phyloP scores from a whole-genome alignment of 2,113 vertebrate genomes.

The Lontra canadensis region DNA sequence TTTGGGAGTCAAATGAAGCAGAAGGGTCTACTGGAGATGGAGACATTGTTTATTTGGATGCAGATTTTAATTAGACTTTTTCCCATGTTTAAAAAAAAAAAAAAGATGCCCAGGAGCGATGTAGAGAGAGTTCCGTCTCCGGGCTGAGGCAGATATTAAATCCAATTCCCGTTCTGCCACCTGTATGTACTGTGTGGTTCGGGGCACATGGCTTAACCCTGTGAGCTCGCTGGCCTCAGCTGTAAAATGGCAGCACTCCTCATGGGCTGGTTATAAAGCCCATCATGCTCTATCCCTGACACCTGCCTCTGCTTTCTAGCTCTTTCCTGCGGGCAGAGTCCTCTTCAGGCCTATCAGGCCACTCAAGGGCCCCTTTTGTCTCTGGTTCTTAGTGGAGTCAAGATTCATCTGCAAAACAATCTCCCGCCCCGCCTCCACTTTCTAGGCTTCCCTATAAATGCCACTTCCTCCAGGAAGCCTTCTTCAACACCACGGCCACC shows the following conservation, averaged over 20 bases:
- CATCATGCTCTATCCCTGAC: too few relatives aligned
- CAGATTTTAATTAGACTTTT: neutral
- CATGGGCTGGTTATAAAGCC: neutral
- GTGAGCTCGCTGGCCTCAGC: neutral
- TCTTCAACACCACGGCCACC: neutral
- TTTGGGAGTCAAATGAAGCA: neutral
- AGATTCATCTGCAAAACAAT: neutral
- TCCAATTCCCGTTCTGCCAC: neutral
- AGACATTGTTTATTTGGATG: neutral
- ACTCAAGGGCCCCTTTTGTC: neutral
- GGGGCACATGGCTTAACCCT: neutral
- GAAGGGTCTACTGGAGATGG: neutral
- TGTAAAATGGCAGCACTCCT: neutral
- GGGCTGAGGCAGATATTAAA: neutral
- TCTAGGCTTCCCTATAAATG: neutral
- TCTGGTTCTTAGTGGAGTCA: neutral
- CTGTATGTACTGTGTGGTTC: neutral
- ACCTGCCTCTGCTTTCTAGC: neutral
- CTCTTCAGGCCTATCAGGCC: neutral
- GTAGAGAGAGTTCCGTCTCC: neutral
- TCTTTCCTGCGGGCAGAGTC: neutral
- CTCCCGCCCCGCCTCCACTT: too few relatives aligned
- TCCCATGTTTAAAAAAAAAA: neutral
- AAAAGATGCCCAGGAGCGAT: neutral
- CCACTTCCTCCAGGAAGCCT: neutral